Percentiles rank a stretch among this genome's conserved stretches.
Conservation (phyloP, 92 coral and sea anemone genomes). For the Pocillopora meandrina region DNA sequence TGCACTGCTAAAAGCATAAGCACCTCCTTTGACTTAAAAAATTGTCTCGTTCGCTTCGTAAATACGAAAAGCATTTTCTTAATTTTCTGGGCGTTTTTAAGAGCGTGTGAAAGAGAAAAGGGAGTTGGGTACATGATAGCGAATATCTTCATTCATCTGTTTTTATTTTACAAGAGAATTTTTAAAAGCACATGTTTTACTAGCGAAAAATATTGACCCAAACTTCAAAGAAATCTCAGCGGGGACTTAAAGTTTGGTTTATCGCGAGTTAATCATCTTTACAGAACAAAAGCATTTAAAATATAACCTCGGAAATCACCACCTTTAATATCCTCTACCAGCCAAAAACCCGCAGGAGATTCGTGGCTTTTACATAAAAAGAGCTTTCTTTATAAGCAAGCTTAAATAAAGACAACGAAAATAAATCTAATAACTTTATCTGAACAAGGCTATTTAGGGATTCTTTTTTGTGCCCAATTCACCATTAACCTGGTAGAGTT, state of each 20-base stretch:
- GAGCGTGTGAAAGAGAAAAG: background rate
- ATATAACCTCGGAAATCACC: conserved; percentile 42
- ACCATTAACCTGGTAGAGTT: conserved; percentile 38
- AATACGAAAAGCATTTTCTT: conserved; percentile 20
- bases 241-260: conserved; percentile 33
- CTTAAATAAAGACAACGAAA: conserved; percentile 7
- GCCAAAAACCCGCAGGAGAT: conserved; percentile 33
- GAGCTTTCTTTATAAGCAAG: conserved; percentile 26
- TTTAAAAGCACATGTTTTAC: conserved; percentile 47
- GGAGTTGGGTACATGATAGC: background rate
- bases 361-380: conserved; percentile 8
- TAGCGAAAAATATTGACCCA: conserved; percentile 26
- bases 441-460: conserved; percentile 29
- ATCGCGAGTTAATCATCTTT: conserved; percentile 37
- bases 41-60: conserved; percentile 1
- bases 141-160: conserved; percentile 5
- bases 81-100: background rate
- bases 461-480: conserved; percentile 18
- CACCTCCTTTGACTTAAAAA: background rate
- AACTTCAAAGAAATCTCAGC: conserved; percentile 49
- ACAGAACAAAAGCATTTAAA: conserved; percentile 44
- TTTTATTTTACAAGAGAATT: conserved; percentile 44
- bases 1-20: background rate
- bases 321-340: conserved; percentile 47
- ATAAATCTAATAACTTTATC: conserved; percentile 44